Percentiles rank a stretch among this genome's conserved stretches.
These are phyloP conservation scores for Drosophila diplacantha DNA, from an alignment of 2,888 invertebrate genomes.

Conservation along the genomic window DNA sequence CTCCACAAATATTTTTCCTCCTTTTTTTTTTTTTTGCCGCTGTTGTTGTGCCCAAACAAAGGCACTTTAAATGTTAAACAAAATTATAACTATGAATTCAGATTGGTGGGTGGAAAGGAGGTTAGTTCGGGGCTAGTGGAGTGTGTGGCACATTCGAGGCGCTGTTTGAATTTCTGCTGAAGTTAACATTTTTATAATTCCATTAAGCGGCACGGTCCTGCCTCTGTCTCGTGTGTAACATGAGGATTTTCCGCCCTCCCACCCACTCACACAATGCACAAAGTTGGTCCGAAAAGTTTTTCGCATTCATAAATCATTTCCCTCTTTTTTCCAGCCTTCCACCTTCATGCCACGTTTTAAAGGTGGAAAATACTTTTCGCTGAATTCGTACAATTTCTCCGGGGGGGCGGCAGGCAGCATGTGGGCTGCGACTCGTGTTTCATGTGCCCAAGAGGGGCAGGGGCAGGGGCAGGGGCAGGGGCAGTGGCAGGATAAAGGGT, in stretches of 20 bases:
- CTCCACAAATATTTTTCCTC: conserved; percentile 33
- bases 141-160: conserved; percentile 38
- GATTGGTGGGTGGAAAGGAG: conserved; percentile 37
- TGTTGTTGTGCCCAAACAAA: conserved; percentile 46
- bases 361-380: conserved; percentile 72
- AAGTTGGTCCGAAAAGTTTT: conserved; percentile 64
- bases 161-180: conserved; percentile 71
- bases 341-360: conserved; percentile 44
- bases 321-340: conserved; percentile 41
- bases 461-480: neutral
- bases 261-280: conserved; percentile 46
- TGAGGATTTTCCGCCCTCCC: conserved; percentile 43
- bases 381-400: conserved; percentile 68
- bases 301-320: conserved; percentile 71
- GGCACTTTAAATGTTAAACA: conserved; percentile 70
- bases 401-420: neutral
- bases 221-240: conserved; percentile 46
- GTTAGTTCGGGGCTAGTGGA: conserved; percentile 57
- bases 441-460: conserved; percentile 31
- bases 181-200: conserved; percentile 73
- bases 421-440: conserved; percentile 29
- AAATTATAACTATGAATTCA: conserved; percentile 66
- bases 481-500: conserved; percentile 5
- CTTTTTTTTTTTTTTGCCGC: neutral
- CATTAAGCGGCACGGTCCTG: conserved; percentile 58